These are phyloP conservation scores for Macquaria australasica DNA, from an alignment of 2,113 vertebrate genomes.

Conservation along the genomic window DNA sequence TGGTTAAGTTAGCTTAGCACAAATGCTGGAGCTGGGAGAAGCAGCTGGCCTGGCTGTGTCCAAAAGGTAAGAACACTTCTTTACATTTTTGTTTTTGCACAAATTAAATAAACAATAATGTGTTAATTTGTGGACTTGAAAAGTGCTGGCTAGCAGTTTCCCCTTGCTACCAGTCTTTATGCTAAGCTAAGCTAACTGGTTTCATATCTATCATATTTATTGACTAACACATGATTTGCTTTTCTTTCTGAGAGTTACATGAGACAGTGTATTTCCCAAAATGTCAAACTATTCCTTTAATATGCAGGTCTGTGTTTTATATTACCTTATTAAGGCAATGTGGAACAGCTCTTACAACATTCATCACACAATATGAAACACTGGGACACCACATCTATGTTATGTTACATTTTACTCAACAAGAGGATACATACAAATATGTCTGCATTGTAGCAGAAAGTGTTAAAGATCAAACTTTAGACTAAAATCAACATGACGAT, in stretches of 20 bases:
- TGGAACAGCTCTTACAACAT: background rate
- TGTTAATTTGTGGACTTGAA: too few relatives aligned
- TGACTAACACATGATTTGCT: background rate
- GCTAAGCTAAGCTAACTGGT: too few relatives aligned
- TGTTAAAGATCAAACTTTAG: background rate
- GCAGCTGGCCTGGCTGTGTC: background rate
- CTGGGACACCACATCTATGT: background rate
- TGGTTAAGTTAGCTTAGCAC: background rate
- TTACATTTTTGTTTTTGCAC: too few relatives aligned
- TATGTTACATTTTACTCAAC: background rate
- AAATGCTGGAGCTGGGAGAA: background rate
- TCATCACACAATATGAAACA: background rate
- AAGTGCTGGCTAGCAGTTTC: too few relatives aligned
- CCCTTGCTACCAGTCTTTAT: background rate
- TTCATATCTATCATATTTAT: background rate
- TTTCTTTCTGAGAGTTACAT: too few relatives aligned
- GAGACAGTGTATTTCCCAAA: background rate
- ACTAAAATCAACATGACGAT: background rate
- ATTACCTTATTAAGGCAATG: background rate
- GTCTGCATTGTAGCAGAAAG: background rate
- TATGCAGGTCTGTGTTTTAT: background rate
- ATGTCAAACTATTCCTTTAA: background rate
- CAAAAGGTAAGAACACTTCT: background rate
- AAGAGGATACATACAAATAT: background rate
- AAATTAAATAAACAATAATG: too few relatives aligned